phyloP scores from a whole-genome alignment of 2,888 invertebrate genomes.

The Caenorhabditis imperialis region DNA sequence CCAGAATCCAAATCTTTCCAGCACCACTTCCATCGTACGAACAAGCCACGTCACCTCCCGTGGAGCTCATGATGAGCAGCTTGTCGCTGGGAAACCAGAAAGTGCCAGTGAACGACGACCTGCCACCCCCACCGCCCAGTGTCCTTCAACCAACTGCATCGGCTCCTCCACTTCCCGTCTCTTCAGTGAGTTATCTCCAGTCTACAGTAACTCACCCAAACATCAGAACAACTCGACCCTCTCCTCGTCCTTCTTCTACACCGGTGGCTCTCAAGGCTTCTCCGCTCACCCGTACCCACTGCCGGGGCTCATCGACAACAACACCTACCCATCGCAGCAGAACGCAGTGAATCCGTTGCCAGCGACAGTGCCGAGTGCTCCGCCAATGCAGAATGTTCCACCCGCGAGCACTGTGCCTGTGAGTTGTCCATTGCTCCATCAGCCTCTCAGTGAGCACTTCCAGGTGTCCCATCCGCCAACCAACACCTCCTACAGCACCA shows the following conservation, averaged over 20 bases:
- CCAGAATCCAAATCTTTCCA: too few relatives aligned
- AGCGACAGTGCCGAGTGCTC: constrained; percentile 12
- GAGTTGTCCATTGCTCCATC: too few relatives aligned
- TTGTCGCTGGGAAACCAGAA: constrained; percentile 7
- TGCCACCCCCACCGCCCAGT: constrained; percentile 31
- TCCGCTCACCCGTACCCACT: constrained; percentile 49
- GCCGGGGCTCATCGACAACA: constrained; percentile 40
- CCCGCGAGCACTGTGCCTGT: neutral
- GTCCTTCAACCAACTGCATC: constrained; percentile 14
- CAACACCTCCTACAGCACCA: neutral
- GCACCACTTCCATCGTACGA: constrained; percentile 35
- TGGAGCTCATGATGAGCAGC: constrained; percentile 26
- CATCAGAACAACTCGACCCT: constrained; percentile 15
- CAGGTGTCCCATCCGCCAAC: constrained; percentile 12
- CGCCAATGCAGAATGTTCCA: neutral
- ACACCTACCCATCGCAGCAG: constrained; percentile 36
- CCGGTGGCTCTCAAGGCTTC: constrained; percentile 50
- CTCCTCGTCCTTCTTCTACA: constrained; percentile 28
- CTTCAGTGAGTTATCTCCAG: too few relatives aligned
- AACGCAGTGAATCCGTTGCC: neutral
- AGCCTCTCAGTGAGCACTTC: neutral
- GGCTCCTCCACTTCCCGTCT: constrained; percentile 4
- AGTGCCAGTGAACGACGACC: neutral
- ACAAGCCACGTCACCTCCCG: constrained; percentile 47
- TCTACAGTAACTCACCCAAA: too few relatives aligned